phyloP scores from a whole-genome alignment of 2,113 vertebrate species.

The Erinaceus europaeus region DNA sequence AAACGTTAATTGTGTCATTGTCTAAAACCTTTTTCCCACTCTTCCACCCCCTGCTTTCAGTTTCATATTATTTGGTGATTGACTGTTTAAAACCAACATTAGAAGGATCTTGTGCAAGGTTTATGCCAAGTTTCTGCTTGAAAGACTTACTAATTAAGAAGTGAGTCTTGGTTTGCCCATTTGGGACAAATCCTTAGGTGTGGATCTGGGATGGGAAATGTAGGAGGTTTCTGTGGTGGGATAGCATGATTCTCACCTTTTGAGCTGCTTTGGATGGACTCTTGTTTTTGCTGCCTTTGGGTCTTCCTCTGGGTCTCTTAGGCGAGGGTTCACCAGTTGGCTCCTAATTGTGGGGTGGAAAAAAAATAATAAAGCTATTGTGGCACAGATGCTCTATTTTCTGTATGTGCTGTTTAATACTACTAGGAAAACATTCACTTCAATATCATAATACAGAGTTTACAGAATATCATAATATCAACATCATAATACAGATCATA shows the following conservation, averaged over 20 bases:
- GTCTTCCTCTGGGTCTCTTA: conserved; percentile 96
- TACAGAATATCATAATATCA: conserved; percentile 71
- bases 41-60: background rate
- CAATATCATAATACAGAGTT: conserved; percentile 36
- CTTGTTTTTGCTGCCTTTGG: conserved; percentile 99
- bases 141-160: conserved; percentile 42
- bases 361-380: conserved; percentile 82
- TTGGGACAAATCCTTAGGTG: conserved; percentile 9
- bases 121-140: background rate
- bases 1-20: conserved; percentile 23
- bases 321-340: conserved; percentile 94
- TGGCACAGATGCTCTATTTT: conserved; percentile 68
- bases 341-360: conserved; percentile 84
- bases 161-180: conserved; percentile 59
- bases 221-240: conserved; percentile 30
- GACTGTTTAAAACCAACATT: conserved; percentile 26
- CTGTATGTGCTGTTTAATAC: conserved; percentile 43
- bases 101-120: background rate
- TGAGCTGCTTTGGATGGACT: conserved; percentile 95
- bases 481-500: conserved; percentile 36
- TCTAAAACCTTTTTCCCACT: background rate
- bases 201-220: conserved; percentile 14
- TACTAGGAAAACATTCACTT: conserved; percentile 63
- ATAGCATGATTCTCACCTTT: conserved; percentile 88
- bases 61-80: conserved; percentile 29